A percentile compares a stretch with the other conserved stretches of the same genome.
These are phyloP conservation scores for Lysandra bellargus DNA, from an alignment of 2,888 invertebrate genomes.

Conservation along the genomic window DNA sequence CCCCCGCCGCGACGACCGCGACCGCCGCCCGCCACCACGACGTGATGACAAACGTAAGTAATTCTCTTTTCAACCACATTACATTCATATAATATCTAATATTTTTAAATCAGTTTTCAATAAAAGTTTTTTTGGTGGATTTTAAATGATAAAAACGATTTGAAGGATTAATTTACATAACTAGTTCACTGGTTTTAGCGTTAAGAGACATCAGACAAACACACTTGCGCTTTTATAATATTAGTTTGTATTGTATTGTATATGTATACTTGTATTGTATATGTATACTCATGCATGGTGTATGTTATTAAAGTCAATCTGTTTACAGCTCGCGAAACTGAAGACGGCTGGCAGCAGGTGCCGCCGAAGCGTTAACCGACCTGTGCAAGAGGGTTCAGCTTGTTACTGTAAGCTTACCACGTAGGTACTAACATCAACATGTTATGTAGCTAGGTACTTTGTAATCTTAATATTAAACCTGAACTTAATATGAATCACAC, in stretches of 20 bases:
- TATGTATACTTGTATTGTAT: no score
- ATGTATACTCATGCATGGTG: no score
- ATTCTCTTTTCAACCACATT: not conserved
- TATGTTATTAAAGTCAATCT: constrained; percentile 32
- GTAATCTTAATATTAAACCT: constrained; percentile 20
- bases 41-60: constrained; percentile 75
- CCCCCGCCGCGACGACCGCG: constrained; percentile 54
- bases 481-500: not conserved
- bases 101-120: no score
- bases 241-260: no score
- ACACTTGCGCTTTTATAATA: no score
- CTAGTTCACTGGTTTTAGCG: no score
- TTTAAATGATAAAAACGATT: no score
- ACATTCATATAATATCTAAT: not conserved
- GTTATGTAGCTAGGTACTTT: constrained; percentile 6
- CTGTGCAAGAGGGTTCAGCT: constrained; percentile 43
- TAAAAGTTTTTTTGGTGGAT: no score
- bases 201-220: no score
- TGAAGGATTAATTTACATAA: no score
- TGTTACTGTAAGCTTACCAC: constrained; percentile 28
- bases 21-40: constrained; percentile 58
- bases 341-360: constrained; percentile 80
- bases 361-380: constrained; percentile 62
- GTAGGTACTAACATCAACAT: constrained; percentile 5
- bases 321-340: constrained; percentile 72